Evolutionary conservation across 2,888 invertebrate species (phyloP), one percentile per base, ranked within the genome.

Genomic region (Vanessa cardui): DNA sequence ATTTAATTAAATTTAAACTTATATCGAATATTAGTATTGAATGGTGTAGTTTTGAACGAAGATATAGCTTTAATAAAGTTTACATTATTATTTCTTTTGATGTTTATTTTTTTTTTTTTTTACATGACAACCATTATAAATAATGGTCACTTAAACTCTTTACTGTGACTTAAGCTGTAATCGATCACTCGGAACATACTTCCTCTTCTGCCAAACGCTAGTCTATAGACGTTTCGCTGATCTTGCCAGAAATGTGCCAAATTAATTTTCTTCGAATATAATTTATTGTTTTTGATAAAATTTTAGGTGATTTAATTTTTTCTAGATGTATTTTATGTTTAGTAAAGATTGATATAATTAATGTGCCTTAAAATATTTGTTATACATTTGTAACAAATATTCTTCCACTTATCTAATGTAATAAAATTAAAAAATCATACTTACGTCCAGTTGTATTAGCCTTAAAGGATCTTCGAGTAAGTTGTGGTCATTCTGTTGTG

Each of bases 161-260:
- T 18, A 12, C 18, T 39, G 12, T 18, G 56, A 39, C 56, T 56
- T 39, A 39, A 33, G 12, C 9, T 54, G 21, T 54, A 54, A 54
- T 12, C 6, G 18, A 33, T 18, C 18, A 18, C 15, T 39, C 9
- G n/a, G n/a, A 5, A 56, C n/a, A n/a, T n/a, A 33, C 18, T 16
- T 9, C 9, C 18, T n/a, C 56, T 56, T 39, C n/a, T 33, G 12
- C 8, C n/a, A 9, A 18, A 7, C 33, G 18, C 5, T 56, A 39
- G 18, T 12, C 3, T 7, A n/a, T 33, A 49, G 44, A 3, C 20
- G 9, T 39, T 44, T 58, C n/a, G 20, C 12, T 12, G 39, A 21
- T 52, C 18, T 65, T 67, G 52, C 62, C 64, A 56, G 56, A 50
- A 26, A 70, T 45, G 71, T 72, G 72, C 71, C 72, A 72, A 72